Evolutionary conservation across 2,797 vertebrate genomes (phyloP), one percentile per base, ranked within the genome.

Genomic region (Clarias pachynema): DNA sequence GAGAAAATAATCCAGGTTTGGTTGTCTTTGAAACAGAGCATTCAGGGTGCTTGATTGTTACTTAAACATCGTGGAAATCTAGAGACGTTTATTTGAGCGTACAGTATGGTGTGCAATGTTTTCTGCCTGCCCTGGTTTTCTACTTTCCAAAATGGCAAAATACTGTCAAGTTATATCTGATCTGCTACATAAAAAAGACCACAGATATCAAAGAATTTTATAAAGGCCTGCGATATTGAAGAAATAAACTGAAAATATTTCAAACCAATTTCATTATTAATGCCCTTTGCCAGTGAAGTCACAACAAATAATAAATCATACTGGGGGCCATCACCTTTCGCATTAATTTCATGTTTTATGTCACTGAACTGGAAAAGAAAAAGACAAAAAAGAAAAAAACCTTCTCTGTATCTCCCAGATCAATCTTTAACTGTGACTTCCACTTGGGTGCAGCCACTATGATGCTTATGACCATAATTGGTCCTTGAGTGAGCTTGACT

Each of bases 401-500:
- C 65, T 20, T 72, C 24, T 26, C 1, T 31, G 14, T 83, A 80
- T 86, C 88, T 81, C 72, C 31, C 65, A 72, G 49, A 88, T 89
- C 79, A 86, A 80, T 70, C 88, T 81, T 59, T 85, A 84, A 57
- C 31, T 86, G 89, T 90, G 88, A 88, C 86, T 81, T 89, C 29
- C 86, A 63, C 66, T 72, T 60, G 24, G 9, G 88, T 74, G 81
- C 88, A 86, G 89, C 91, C 88, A 92, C 91, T 91, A 74, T 86
- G 84, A 91, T 91, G 86, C 91, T 92, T 88, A 86, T 89, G 87
- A 79, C 74, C 86, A 84, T 91, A 91, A 92, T 85, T 63, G 86
- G 86, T 83, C 85, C 49, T 72, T 84, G 69, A 91, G 85, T 89
- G 89, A 92, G 86, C 90, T 84, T 90, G 90, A 92, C 89, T 91